Conservation (phyloP, 2,888 invertebrate species). For the Leptinotarsa rubiginosa region DNA sequence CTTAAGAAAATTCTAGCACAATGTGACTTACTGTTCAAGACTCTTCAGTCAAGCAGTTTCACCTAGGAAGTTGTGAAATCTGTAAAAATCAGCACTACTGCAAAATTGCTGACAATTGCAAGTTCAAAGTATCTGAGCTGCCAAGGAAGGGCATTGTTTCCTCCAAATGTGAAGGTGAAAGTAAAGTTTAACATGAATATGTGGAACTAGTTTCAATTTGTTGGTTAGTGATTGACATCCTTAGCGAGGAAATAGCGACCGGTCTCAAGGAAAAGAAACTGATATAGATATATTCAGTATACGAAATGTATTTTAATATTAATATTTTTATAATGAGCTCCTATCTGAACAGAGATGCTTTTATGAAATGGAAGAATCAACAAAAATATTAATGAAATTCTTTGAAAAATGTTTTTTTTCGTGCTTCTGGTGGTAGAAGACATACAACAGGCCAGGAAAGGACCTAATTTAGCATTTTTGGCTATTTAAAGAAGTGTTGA, state of each 20-base stretch:
- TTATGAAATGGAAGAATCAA: neutral
- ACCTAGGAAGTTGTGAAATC: constrained; percentile 30
- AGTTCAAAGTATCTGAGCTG: constrained; percentile 1
- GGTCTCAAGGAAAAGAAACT: neutral
- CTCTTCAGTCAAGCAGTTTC: constrained; percentile 26
- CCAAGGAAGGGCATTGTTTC: constrained; percentile 16
- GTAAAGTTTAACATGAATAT: constrained; percentile 5
- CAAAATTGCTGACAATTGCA: constrained; percentile 19
- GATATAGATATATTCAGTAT: neutral
- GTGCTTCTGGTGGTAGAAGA: neutral
- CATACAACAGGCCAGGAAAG: neutral
- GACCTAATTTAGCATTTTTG: no score
- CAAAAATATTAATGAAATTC: neutral
- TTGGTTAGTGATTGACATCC: constrained; percentile 16
- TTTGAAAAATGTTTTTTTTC: neutral
- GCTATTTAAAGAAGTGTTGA: neutral
- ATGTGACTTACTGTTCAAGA: constrained; percentile 28
- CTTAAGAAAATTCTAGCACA: constrained; percentile 30
- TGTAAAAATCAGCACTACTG: constrained; percentile 25
- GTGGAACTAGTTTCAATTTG: constrained; percentile 15
- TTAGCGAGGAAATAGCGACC: neutral
- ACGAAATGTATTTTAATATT: neutral
- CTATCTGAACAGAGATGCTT: neutral
- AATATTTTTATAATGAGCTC: neutral
- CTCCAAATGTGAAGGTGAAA: neutral